Base-by-base conservation (phyloP, 2,888 invertebrate species). In the Orgyia antiqua region DNA sequence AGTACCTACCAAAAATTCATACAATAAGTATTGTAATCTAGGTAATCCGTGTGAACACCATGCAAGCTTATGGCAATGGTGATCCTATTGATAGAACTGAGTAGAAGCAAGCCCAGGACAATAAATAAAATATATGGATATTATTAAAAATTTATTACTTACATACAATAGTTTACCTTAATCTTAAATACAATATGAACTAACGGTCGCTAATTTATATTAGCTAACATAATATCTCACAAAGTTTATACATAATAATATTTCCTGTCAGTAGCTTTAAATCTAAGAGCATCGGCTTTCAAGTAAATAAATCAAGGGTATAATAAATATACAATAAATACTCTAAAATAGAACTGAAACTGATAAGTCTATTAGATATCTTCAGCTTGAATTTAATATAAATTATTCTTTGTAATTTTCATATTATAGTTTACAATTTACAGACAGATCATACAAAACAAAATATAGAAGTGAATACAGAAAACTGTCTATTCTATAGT, bases 241-340 rank as follows among this genome's bases (percentile, higher is more conserved):
- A 74, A 67, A 72, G 66, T 70, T 70, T 79, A 66, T 74, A 70
- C 65, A 75, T 63, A 58, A 56, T 60, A 59, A 59, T 65, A 59
- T 59, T 63, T 67, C 62, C 58, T 66, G 69, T 66, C 63, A 67
- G 63, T 48, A 61, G 50, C 42, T 58, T 57, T 46, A 58, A 55
- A 62, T 53, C 58, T 63, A 63, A 48, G 59, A 72, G 65, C 46
- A 69, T 70, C 74, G 73, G 78, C 66, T 68, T 68, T 58, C 51
- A 63, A 53, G 63, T 58, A 60, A 58, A 62, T 58, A 62, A 44
- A n/a, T 57, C 58, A 63, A 66, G 68, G 71, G 51, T 70, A 55
- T 67, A 72, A 79, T 80, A 83, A 80, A 78, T 83, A 78, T 83
- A 82, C 76, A 78, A 80, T 83, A 82, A 82, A 83, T 80, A 82